Conservation (phyloP, 2,113 vertebrate genomes). For the Scophthalmus maximus region DNA sequence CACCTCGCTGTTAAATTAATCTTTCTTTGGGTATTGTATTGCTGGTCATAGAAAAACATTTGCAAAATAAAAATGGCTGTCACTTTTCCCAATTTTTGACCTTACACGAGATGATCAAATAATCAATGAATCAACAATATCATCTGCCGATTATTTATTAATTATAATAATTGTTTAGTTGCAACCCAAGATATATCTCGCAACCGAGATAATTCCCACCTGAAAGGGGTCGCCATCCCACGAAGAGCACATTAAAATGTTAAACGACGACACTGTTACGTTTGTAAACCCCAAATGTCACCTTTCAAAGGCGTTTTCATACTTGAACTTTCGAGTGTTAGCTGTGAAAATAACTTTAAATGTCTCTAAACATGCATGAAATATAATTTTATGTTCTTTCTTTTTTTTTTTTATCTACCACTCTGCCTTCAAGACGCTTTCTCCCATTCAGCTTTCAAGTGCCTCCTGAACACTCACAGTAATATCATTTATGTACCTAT, state of each 20-base stretch:
- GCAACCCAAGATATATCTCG: background rate
- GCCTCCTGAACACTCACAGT: background rate
- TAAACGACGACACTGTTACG: background rate
- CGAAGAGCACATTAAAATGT: background rate
- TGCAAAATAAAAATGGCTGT: too few species aligned
- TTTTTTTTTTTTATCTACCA: background rate
- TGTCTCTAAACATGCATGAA: background rate
- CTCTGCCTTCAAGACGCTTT: background rate
- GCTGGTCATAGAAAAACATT: too few species aligned
- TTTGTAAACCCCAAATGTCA: background rate
- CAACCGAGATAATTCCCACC: background rate
- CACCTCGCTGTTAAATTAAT: too few species aligned
- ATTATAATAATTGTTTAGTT: background rate
- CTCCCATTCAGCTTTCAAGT: slow-evolving; percentile 4
- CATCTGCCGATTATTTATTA: background rate
- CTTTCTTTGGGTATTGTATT: too few species aligned
- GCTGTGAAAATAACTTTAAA: slow-evolving; percentile 13
- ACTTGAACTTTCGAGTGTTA: background rate
- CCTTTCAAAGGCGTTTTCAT: background rate
- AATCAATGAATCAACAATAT: background rate
- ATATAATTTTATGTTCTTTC: background rate
- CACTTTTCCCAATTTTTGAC: too few species aligned
- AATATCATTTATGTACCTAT: slow-evolving; percentile 4
- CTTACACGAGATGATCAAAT: too few species aligned
- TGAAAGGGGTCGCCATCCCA: background rate